These are phyloP conservation scores for Cyclophora albipunctata DNA, from an alignment of 2,888 invertebrate species.

Conservation along the genomic window DNA sequence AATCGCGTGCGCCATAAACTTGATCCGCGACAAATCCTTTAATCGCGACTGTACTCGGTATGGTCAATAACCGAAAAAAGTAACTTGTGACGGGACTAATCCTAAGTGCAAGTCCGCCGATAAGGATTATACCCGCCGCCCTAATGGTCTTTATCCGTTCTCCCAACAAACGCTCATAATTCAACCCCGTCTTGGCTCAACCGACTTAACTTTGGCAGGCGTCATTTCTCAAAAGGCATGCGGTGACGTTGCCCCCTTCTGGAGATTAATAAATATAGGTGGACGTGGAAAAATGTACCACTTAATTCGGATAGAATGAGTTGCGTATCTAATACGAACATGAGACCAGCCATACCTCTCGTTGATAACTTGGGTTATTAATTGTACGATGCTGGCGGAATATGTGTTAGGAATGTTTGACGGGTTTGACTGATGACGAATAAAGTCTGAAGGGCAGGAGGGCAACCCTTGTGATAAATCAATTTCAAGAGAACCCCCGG, in stretches of 20 bases:
- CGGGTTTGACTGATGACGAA: neutral
- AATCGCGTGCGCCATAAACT: slow-evolving; percentile 13
- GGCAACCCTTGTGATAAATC: too few relatives aligned
- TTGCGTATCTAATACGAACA: slow-evolving; percentile 49
- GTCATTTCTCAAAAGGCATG: slow-evolving; percentile 74
- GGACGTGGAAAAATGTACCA: slow-evolving; percentile 71
- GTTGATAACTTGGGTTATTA: slow-evolving; percentile 31
- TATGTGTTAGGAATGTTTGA: slow-evolving; percentile 19
- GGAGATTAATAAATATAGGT: slow-evolving; percentile 71
- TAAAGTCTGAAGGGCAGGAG: too few relatives aligned
- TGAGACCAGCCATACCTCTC: slow-evolving; percentile 29
- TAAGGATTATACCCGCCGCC: slow-evolving; percentile 69
- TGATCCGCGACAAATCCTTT: slow-evolving; percentile 46
- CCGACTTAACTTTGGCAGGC: slow-evolving; percentile 75
- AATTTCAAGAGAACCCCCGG: neutral
- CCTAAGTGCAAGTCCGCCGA: slow-evolving; percentile 74
- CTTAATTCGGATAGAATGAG: slow-evolving; percentile 66
- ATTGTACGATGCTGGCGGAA: slow-evolving; percentile 22
- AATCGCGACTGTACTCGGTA: slow-evolving; percentile 64
- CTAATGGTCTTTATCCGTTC: slow-evolving; percentile 72
- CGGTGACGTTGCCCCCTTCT: slow-evolving; percentile 56
- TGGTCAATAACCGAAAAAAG: slow-evolving; percentile 65
- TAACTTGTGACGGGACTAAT: slow-evolving; percentile 71
- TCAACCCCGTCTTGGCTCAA: slow-evolving; percentile 70
- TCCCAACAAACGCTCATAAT: slow-evolving; percentile 72